Base-by-base conservation (phyloP, 2,113 vertebrate species). In the Ophiodon elongatus region DNA sequence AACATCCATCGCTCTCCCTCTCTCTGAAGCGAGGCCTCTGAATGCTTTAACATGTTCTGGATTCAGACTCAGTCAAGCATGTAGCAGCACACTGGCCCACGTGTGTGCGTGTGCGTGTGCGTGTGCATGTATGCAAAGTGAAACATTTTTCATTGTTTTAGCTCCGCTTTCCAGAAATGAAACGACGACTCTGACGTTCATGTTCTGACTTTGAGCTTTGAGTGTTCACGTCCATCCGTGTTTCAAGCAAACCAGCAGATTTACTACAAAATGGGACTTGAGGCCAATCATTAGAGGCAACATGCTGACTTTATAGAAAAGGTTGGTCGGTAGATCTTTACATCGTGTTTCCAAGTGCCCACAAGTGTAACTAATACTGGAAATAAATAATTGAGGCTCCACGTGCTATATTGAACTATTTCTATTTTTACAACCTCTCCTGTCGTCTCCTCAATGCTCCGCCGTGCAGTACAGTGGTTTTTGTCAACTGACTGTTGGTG, bases 11-110 rank as follows among this genome's bases (percentile, higher is more conserved):
- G 2, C 62, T 52, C 60, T 56, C 33, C 2, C 23, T 50, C 76
- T 73, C 31, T 54, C 54, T 75, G 60, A 37, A 54, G 37, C 35
- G 41, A 41, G 75, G 68, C 68, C 76, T 82, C 80, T 76, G 76
- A 88, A 84, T 70, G 83, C 90, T 88, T 79, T 76, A 85, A 57
- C 82, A 83, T 89, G 89, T 84, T 91, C 83, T 82, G 78, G 57
- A 85, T 88, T 86, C 86, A 83, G 68, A 67, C 74, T 62, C 86
- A 83, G 83, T 85, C 85, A 56, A 85, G 85, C 87, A 77, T 87
- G 86, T 50, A 52, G 81, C 72, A 33, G 74, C 69, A 73, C 73
- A 33, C 63, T 69, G 57, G 72, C 77, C 73, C 52, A 25, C 56
- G n/a, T 60, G 59, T 65, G 45, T 31, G 25, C 27, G 27, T 59